Evolutionary conservation across 2,113 vertebrate species (phyloP).

Genomic region (Neotoma lepida): DNA sequence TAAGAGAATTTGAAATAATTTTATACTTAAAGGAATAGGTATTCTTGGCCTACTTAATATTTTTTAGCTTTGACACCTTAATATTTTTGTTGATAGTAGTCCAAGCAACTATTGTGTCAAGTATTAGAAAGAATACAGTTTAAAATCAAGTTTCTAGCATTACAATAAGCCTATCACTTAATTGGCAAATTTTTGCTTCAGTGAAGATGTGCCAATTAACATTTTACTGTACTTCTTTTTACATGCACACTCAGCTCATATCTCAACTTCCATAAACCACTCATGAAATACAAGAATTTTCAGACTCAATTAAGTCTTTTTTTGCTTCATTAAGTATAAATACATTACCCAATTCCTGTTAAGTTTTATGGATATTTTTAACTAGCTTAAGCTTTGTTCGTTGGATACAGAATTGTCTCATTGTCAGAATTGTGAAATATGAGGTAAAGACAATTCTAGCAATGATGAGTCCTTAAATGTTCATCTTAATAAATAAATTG

Average conservation of each 20-base stretch:
- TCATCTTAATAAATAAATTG: constrained; percentile 39
- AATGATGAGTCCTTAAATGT: constrained; percentile 33
- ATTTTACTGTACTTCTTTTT: constrained; percentile 74
- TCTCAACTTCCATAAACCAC: constrained; percentile 77
- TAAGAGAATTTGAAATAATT: background rate
- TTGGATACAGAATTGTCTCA: constrained; percentile 44
- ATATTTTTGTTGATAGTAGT: constrained; percentile 5
- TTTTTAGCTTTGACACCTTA: background rate
- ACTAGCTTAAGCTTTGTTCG: constrained; percentile 62
- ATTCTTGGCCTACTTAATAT: background rate
- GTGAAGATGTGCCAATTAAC: constrained; percentile 73
- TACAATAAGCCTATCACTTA: constrained; percentile 70
- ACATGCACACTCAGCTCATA: constrained; percentile 73
- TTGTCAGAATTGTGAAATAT: constrained; percentile 54
- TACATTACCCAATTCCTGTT: constrained; percentile 68
- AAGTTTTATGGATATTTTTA: constrained; percentile 74
- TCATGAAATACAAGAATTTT: constrained; percentile 77
- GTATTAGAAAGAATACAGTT: background rate
- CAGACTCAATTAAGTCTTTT: constrained; percentile 76
- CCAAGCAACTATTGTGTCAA: background rate
- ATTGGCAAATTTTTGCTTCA: constrained; percentile 77
- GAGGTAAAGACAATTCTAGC: constrained; percentile 31
- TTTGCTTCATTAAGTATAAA: constrained; percentile 80
- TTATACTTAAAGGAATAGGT: background rate
- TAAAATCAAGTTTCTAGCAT: constrained; percentile 63